Evolutionary conservation across 2,888 invertebrate genomes (phyloP).

Genomic region (Hyposoter dolosus): DNA sequence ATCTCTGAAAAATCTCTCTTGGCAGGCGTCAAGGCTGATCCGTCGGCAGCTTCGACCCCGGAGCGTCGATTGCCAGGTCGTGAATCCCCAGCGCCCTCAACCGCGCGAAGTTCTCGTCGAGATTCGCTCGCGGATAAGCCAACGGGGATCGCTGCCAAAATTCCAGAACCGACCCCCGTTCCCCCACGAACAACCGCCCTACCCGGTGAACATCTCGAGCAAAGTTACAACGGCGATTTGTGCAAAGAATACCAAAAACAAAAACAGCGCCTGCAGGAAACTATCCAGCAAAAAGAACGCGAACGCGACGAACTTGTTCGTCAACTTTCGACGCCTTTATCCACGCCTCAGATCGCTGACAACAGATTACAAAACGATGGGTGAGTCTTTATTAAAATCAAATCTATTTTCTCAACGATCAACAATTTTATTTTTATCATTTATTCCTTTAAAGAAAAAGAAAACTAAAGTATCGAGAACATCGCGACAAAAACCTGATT

Average conservation of each 20-base stretch:
- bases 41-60: slow-evolving; percentile 88
- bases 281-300: slow-evolving; percentile 86
- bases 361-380: slow-evolving; percentile 85
- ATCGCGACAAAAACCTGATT: neutral
- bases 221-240: slow-evolving; percentile 88
- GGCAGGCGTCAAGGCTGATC: slow-evolving; percentile 79
- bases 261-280: slow-evolving; percentile 89
- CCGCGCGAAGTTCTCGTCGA: slow-evolving; percentile 89
- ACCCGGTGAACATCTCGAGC: slow-evolving; percentile 84
- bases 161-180: slow-evolving; percentile 82
- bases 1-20: no score
- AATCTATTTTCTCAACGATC: neutral
- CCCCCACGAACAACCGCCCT: slow-evolving; percentile 73
- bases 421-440: slow-evolving; percentile 33
- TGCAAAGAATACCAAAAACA: slow-evolving; percentile 93
- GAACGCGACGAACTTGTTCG: slow-evolving; percentile 86
- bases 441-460: neutral
- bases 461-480: neutral
- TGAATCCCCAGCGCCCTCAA: slow-evolving; percentile 89
- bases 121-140: slow-evolving; percentile 88
- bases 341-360: slow-evolving; percentile 81
- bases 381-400: slow-evolving; percentile 81
- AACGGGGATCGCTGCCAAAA: slow-evolving; percentile 78
- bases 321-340: slow-evolving; percentile 84
- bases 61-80: slow-evolving; percentile 87